Conservation (phyloP, 2,113 vertebrate species). For the Thryonomys swinderianus region DNA sequence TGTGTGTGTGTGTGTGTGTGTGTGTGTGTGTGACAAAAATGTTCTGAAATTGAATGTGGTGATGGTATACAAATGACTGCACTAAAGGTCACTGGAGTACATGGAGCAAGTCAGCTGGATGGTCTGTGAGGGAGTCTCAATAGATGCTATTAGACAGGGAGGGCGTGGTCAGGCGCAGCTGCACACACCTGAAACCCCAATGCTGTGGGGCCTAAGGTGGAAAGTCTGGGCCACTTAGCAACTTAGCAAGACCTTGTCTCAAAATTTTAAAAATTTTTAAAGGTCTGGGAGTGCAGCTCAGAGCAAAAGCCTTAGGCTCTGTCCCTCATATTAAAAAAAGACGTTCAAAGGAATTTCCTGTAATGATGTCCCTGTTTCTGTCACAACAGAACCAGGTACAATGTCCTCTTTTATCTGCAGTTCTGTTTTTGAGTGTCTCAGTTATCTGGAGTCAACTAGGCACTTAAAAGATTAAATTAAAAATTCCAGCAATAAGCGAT, state of each 20-base stretch:
- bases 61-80: background rate
- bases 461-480: background rate
- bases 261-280: background rate
- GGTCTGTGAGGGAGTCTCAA: background rate
- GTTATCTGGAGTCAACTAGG: background rate
- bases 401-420: no score
- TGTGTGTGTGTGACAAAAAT: background rate
- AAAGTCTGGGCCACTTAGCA: background rate
- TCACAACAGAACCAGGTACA: background rate
- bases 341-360: background rate
- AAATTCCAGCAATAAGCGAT: background rate
- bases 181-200: background rate
- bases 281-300: background rate
- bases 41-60: background rate
- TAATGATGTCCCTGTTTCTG: background rate
- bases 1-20: no score
- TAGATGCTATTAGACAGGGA: background rate
- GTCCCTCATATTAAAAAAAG: background rate
- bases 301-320: background rate
- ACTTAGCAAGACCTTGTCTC: background rate
- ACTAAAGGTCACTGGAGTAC: background rate
- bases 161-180: background rate
- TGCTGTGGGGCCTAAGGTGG: background rate
- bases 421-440: background rate
- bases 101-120: accelerated